phyloP scores from a whole-genome alignment of 1,140 invertebrate genomes.

The Radopholus similis region DNA sequence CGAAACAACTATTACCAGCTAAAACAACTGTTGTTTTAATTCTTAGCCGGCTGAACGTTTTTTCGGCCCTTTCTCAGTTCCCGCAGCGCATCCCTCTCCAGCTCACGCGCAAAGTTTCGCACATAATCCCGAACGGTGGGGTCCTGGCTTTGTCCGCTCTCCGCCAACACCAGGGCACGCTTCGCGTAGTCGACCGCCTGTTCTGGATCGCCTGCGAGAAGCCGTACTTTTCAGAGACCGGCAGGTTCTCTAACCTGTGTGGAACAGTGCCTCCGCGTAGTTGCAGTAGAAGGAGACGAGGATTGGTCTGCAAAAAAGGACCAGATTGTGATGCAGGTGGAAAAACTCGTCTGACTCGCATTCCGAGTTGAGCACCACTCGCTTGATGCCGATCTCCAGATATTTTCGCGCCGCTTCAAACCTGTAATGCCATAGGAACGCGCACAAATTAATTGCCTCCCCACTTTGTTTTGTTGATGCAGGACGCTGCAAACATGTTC shows the following conservation, averaged over 20 bases:
- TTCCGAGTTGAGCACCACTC: constrained; percentile 43
- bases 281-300: constrained; percentile 53
- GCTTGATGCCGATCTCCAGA: constrained; percentile 44
- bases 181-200: constrained; percentile 52
- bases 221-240: too few species aligned
- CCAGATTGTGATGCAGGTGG: background rate
- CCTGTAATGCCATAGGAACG: constrained; percentile 24
- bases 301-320: background rate
- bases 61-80: background rate
- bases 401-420: constrained; percentile 53
- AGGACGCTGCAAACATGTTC: constrained; percentile 51
- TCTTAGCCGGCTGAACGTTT: constrained; percentile 68
- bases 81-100: constrained; percentile 23
- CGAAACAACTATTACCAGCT: too few species aligned
- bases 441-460: background rate
- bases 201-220: constrained; percentile 49
- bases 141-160: constrained; percentile 1
- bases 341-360: constrained; percentile 29
- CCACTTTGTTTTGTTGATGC: constrained; percentile 43
- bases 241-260: too few species aligned
- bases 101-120: constrained; percentile 20
- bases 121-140: constrained; percentile 29
- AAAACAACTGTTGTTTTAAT: too few species aligned
- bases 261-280: constrained; percentile 58
- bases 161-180: constrained; percentile 32